These are phyloP conservation scores for Icerya purchasi DNA, from an alignment of 2,888 invertebrate species.

Conservation along the genomic window DNA sequence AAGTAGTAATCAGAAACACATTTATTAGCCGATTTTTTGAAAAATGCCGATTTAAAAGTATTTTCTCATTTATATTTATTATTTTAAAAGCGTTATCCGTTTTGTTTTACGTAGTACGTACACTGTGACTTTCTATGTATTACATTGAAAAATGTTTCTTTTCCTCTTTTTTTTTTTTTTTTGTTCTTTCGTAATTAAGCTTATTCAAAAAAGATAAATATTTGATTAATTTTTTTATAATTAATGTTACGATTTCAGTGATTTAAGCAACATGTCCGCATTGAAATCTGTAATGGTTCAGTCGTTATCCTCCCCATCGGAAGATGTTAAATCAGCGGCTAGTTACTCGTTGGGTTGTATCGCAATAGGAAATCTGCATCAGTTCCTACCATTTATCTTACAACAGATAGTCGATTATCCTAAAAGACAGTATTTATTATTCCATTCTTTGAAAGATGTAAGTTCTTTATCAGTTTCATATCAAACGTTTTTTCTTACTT, in stretches of 20 bases:
- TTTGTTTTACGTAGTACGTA: neutral
- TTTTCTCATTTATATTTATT: neutral
- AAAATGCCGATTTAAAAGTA: no score
- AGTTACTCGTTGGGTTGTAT: slow-evolving; percentile 91
- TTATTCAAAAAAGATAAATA: no score
- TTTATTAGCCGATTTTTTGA: no score
- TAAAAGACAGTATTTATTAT: slow-evolving; percentile 78
- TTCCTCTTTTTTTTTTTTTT: neutral
- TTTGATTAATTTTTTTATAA: no score
- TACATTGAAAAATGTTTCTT: neutral
- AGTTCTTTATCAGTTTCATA: no score
- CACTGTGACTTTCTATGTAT: neutral
- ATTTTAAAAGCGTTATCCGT: neutral
- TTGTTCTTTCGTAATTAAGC: no score
- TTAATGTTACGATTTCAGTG: no score
- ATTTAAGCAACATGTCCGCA: slow-evolving; percentile 51
- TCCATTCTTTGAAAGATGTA: slow-evolving; percentile 95
- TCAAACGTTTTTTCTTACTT: no score
- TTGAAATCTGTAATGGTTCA: slow-evolving; percentile 58
- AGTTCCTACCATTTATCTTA: slow-evolving; percentile 83
- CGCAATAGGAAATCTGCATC: slow-evolving; percentile 80
- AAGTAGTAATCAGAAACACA: no score
- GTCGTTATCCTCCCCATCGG: slow-evolving; percentile 75
- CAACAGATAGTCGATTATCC: slow-evolving; percentile 85
- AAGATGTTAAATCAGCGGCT: slow-evolving; percentile 94